Evolutionary conservation across 2,888 invertebrate genomes (phyloP).

Genomic region (Spatulosminthurus flaviceps): DNA sequence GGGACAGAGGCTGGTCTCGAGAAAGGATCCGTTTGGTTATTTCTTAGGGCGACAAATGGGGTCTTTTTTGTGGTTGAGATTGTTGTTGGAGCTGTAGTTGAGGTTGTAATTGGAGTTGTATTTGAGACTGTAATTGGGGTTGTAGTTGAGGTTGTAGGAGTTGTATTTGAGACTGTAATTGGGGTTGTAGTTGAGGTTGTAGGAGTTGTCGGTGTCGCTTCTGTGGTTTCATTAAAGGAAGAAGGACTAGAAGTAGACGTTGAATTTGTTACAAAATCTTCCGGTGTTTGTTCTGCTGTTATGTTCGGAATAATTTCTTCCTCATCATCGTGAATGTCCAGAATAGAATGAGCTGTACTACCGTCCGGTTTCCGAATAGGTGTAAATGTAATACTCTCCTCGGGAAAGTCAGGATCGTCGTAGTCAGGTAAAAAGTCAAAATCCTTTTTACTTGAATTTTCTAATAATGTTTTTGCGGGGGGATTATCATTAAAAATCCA

Average conservation of each 20-base stretch:
- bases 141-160: neutral
- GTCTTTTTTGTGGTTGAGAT: slow-evolving; percentile 10
- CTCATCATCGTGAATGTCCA: neutral
- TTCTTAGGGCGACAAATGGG: slow-evolving; percentile 35
- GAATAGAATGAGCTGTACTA: neutral
- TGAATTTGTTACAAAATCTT: neutral
- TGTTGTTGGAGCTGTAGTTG: too few relatives aligned
- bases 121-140: too few relatives aligned
- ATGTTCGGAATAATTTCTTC: neutral
- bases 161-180: too few relatives aligned
- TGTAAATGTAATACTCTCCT: slow-evolving; percentile 18
- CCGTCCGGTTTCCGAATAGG: too few relatives aligned
- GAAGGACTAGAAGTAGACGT: neutral
- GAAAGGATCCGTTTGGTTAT: slow-evolving; percentile 24
- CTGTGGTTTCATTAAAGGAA: too few relatives aligned
- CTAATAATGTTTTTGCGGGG: slow-evolving; percentile 57
- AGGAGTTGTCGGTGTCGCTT: too few relatives aligned
- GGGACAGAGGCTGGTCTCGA: neutral
- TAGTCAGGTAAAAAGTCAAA: slow-evolving; percentile 35
- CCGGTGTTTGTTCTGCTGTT: neutral
- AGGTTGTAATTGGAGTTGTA: neutral
- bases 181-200: too few relatives aligned
- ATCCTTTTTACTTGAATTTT: slow-evolving; percentile 26
- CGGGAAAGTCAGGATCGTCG: slow-evolving; percentile 40
- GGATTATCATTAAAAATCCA: slow-evolving; percentile 62